Conservation (phyloP, 2,113 vertebrate species). For the Otus sunia region DNA sequence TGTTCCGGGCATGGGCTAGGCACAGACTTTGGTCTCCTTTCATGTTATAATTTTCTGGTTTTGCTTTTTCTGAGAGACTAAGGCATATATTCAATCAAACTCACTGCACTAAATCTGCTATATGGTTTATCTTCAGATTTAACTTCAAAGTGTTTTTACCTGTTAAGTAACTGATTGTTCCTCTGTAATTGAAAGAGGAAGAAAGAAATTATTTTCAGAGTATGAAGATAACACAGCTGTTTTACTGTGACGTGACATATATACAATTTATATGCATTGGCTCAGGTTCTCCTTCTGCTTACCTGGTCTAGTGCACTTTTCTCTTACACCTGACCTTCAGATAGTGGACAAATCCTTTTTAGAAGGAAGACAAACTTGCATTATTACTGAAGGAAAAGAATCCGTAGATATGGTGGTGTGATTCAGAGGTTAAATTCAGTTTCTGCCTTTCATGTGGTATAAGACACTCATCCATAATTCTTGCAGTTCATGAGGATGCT, state of each 20-base stretch:
- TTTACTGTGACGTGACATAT: slow-evolving; percentile 5
- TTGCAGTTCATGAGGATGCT: slow-evolving; percentile 13
- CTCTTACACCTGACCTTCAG: not conserved
- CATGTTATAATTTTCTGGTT: slow-evolving; percentile 38
- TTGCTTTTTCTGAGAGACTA: slow-evolving; percentile 21
- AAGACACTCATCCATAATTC: not conserved
- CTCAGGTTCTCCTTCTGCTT: slow-evolving; percentile 2
- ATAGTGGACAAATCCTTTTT: slow-evolving; percentile 1
- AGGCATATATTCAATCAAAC: slow-evolving; percentile 47
- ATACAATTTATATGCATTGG: slow-evolving; percentile 26
- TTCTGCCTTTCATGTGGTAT: slow-evolving; percentile 36
- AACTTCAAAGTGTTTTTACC: slow-evolving; percentile 59
- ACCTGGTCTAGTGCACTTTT: slow-evolving; percentile 18
- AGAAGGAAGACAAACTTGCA: not conserved
- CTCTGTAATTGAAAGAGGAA: slow-evolving; percentile 58
- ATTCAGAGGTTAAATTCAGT: slow-evolving; percentile 43
- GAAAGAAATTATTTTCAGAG: slow-evolving; percentile 55
- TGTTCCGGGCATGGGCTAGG: not conserved
- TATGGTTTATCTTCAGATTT: slow-evolving; percentile 52
- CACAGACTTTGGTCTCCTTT: slow-evolving; percentile 42
- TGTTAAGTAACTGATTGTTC: slow-evolving; percentile 41
- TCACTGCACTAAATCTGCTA: slow-evolving; percentile 63
- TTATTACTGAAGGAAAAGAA: not conserved
- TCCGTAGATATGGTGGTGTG: not conserved
- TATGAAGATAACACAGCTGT: slow-evolving; percentile 52